phyloP scores from a whole-genome alignment of 2,113 vertebrate genomes.

The Lepus timidus region DNA sequence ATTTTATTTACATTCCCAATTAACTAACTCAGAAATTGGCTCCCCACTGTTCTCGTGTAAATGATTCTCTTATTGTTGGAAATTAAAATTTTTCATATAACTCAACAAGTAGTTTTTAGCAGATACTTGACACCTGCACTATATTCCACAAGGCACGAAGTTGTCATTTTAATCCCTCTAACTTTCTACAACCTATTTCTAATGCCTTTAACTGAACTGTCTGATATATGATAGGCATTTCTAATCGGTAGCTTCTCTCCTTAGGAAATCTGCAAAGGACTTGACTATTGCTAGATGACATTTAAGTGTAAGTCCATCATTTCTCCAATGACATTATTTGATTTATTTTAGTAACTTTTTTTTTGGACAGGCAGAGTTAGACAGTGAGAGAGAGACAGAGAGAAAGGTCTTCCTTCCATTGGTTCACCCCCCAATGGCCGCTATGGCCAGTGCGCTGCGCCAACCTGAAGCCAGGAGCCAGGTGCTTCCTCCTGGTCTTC shows the following conservation, averaged over 20 bases:
- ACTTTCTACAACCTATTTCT: slow-evolving; percentile 38
- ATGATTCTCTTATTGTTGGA: background rate
- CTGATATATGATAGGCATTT: background rate
- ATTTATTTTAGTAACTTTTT: background rate
- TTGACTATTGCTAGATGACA: slow-evolving; percentile 1
- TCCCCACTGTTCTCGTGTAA: background rate
- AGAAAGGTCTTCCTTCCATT: too few species aligned
- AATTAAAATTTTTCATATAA: slow-evolving; percentile 49
- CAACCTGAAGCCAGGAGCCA: too few species aligned
- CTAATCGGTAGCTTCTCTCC: background rate
- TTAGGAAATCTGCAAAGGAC: slow-evolving; percentile 11
- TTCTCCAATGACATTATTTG: background rate
- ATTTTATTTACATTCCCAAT: background rate
- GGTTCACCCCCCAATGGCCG: too few species aligned
- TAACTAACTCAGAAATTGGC: background rate
- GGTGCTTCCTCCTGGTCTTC: too few species aligned
- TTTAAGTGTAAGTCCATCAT: background rate
- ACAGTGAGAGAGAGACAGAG: too few species aligned
- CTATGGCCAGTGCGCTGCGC: too few species aligned
- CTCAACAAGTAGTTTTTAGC: slow-evolving; percentile 58
- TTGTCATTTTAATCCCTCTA: background rate
- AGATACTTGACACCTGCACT: slow-evolving; percentile 43
- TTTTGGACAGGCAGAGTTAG: too few species aligned
- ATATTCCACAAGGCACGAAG: background rate
- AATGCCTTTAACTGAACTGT: slow-evolving; percentile 44